A percentile compares a stretch with the other conserved stretches of the same genome.
Evolutionary conservation across 2,797 vertebrate species (phyloP).

Genomic region (Gymnocypris eckloni): DNA sequence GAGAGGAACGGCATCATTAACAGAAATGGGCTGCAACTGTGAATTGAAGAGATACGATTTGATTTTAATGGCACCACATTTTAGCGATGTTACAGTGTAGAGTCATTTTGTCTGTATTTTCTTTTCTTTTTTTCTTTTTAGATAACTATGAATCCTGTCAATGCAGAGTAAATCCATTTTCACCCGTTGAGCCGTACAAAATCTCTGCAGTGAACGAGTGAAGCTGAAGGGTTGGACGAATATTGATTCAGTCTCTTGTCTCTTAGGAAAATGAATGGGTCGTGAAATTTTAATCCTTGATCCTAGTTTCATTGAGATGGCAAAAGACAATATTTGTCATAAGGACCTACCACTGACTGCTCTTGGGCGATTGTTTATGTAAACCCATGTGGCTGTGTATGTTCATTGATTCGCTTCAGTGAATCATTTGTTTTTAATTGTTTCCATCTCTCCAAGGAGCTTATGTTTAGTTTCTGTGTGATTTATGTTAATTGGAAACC

Average conservation of each 20-base stretch:
- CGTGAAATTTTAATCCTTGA: conserved; percentile 15
- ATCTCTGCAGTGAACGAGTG: not conserved
- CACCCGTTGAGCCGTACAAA: not conserved
- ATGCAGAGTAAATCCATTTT: conserved; percentile 20
- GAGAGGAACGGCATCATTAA: conserved; percentile 6
- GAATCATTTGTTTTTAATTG: conserved; percentile 29
- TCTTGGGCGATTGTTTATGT: not conserved
- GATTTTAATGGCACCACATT: conserved; percentile 18
- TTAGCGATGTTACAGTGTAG: conserved; percentile 9
- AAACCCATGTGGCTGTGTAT: not conserved
- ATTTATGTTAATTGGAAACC: conserved; percentile 18
- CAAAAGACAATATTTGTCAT: not conserved
- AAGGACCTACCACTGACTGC: not conserved
- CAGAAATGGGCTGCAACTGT: conserved; percentile 26
- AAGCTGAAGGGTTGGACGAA: conserved; percentile 15
- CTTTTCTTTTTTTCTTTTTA: not conserved
- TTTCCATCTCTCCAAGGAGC: not conserved
- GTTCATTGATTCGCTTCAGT: conserved; percentile 10
- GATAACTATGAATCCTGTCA: not conserved
- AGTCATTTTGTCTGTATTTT: not conserved
- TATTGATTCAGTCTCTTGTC: conserved; percentile 45
- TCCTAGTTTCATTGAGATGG: not conserved
- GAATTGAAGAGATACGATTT: conserved; percentile 23
- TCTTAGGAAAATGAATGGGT: conserved; percentile 5
- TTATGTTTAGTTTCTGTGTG: not conserved